Base-by-base conservation (phyloP, 2,113 vertebrate genomes). In the Semicossyphus pulcher region DNA sequence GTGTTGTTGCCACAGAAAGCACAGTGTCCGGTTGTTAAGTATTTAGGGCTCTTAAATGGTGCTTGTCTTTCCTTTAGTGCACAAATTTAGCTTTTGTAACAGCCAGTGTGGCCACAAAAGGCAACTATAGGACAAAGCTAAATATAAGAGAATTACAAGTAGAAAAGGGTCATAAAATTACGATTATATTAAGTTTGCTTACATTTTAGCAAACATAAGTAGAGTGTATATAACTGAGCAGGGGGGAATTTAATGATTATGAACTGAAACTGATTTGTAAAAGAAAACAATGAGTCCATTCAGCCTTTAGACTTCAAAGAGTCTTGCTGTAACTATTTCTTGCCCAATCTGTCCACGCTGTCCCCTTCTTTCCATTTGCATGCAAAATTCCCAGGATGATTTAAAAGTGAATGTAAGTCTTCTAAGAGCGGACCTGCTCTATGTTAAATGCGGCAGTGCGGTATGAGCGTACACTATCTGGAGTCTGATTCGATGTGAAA, bases 401-500 rank as follows among this genome's bases (percentile, higher is more conserved):
- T n/a, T n/a, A n/a, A n/a, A n/a, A n/a, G n/a, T n/a, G n/a, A n/a
- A n/a, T n/a, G n/a, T n/a, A n/a, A n/a, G n/a, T n/a, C n/a, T 36
- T 10, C 7, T 39, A 10, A 53, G 31, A n/a, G n/a, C 31, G 12
- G 37, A 28, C 31, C 20, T 56, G 52, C 47, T 7, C 54, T 15
- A 11, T 18, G 34, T 37, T 10, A 8, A 42, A n/a, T 7, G 67
- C 26, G 28, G 9, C 52, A 29, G 21, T 42, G 41, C 37, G 45
- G 73, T 15, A 21, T 52, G 44, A 60, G 53, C 26, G 11, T 39
- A 16, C 6, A 29, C 49, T 64, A 42, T 62, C 51, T 63, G 23
- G 37, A 7, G 42, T 57, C 53, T 23, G 52, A 59, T 37, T 83
- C 60, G 20, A 41, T 81, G 82, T 79, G 86, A 90, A 86, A 87